Conservation (phyloP, 2,113 vertebrate species). For the Diphyllodes magnificus region DNA sequence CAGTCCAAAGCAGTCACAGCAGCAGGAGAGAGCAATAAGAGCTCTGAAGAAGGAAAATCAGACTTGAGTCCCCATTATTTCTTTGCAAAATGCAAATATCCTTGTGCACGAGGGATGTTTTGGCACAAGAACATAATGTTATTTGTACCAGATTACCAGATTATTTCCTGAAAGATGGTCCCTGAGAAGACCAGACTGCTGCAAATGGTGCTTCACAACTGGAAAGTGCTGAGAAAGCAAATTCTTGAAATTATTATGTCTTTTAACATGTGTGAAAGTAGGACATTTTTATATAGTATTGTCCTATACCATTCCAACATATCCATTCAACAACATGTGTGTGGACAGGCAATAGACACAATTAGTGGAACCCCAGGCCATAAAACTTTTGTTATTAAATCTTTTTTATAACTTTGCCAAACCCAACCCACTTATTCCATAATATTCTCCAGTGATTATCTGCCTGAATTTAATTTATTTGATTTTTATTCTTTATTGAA, state of each 20-base stretch:
- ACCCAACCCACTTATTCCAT: background rate
- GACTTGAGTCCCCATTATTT: background rate
- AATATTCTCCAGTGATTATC: background rate
- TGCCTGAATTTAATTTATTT: background rate
- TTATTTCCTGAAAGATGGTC: conserved; percentile 33
- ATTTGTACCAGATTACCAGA: conserved; percentile 42
- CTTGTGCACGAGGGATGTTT: background rate
- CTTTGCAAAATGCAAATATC: conserved; percentile 38
- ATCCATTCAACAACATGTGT: background rate
- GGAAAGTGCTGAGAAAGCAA: background rate
- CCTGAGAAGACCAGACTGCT: background rate
- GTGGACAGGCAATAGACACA: background rate
- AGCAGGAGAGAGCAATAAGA: conserved; percentile 52
- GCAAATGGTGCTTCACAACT: background rate
- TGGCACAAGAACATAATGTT: background rate
- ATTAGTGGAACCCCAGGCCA: background rate
- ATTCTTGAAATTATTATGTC: background rate
- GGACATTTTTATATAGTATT: background rate
- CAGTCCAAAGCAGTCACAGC: conserved; percentile 54
- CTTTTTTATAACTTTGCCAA: background rate
- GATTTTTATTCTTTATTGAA: background rate
- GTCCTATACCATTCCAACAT: background rate
- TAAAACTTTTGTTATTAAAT: background rate
- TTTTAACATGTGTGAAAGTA: background rate
- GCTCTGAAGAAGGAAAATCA: conserved; percentile 39